Percentiles rank a stretch among this genome's conserved stretches.
These are phyloP conservation scores for Ophion slaviceki DNA, from an alignment of 2,888 invertebrate species.

Conservation along the genomic window DNA sequence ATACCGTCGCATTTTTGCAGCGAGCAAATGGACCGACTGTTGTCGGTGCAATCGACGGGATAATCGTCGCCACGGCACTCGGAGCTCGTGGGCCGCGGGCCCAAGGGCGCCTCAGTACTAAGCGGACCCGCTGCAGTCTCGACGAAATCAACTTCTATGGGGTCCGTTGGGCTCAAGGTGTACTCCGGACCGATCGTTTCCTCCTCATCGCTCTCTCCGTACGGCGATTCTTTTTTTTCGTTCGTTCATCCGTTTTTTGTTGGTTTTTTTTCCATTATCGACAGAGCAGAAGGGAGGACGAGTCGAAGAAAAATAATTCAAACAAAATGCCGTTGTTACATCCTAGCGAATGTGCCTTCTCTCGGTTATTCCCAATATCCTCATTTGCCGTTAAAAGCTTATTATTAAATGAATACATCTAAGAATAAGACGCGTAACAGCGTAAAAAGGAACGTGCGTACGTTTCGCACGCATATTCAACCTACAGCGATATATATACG, in stretches of 20 bases:
- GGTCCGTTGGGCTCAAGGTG: neutral
- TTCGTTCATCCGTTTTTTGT: slow-evolving; percentile 5
- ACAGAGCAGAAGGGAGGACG: slow-evolving; percentile 24
- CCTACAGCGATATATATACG: too few relatives aligned
- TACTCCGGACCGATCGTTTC: neutral
- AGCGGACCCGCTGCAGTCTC: neutral
- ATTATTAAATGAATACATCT: too few relatives aligned
- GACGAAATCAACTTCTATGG: neutral
- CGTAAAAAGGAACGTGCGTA: too few relatives aligned
- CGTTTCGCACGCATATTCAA: too few relatives aligned
- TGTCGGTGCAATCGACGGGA: slow-evolving; percentile 84
- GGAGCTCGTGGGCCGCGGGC: neutral
- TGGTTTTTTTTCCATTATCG: slow-evolving; percentile 25
- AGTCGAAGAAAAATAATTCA: slow-evolving; percentile 24
- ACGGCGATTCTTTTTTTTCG: slow-evolving; percentile 10
- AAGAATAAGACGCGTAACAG: too few relatives aligned
- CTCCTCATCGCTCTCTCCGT: neutral
- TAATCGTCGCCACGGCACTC: slow-evolving; percentile 85
- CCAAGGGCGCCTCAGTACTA: neutral
- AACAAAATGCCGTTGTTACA: slow-evolving; percentile 19
- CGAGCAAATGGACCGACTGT: slow-evolving; percentile 85
- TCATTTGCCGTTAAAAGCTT: too few relatives aligned
- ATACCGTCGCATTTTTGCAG: slow-evolving; percentile 87
- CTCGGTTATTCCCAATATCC: too few relatives aligned
- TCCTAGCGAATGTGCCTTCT: too few relatives aligned